Evolutionary conservation across 2,797 vertebrate genomes (phyloP), one percentile per base, ranked within the genome.

Genomic region (Acanthopagrus latus): DNA sequence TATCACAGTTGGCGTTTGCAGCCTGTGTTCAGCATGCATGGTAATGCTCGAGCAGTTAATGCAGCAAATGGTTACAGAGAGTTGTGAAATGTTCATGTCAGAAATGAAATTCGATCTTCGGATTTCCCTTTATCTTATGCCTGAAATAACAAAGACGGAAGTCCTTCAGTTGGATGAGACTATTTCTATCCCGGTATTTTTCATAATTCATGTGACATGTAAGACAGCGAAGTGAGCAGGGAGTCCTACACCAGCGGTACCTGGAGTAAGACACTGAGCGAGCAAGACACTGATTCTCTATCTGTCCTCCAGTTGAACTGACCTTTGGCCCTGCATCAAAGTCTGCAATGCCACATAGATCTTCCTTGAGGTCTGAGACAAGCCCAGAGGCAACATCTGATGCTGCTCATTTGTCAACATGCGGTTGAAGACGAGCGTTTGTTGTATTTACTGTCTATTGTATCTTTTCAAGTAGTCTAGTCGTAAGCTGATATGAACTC

Each of bases 171-270:
- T 21, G n/a, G 33, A 55, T 57, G 43, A 46, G 44, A 58, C 38
- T 1, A 1, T 55, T 52, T 69, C 18, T 20, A 63, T 65, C 27
- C 58, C 23, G 41, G 66, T 69, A 68, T 13, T 69, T 78, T 87
- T 71, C 21, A 79, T 81, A 77, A 83, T 84, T 82, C 23, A 84
- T 82, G 44, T 23, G 43, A 65, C 77, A 57, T 70, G 64, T 58
- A 43, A 71, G 27, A 58, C 46, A 56, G 25, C 4, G 0, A 13
- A 51, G 29, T 25, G 60, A 80, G 57, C 69, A 51, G 43, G 12
- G 55, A 74, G 55, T 41, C 33, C 43, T 41, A 25, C 54, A 62
- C 21, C 47, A 57, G 43, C 17, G 51, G 62, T 14, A 21, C 46
- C 44, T 25, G 51, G 58, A 81, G 44, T 18, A 68, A 46, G 44